Conservation (phyloP, 2,888 invertebrate species). For the Margaritifera margaritifera region DNA sequence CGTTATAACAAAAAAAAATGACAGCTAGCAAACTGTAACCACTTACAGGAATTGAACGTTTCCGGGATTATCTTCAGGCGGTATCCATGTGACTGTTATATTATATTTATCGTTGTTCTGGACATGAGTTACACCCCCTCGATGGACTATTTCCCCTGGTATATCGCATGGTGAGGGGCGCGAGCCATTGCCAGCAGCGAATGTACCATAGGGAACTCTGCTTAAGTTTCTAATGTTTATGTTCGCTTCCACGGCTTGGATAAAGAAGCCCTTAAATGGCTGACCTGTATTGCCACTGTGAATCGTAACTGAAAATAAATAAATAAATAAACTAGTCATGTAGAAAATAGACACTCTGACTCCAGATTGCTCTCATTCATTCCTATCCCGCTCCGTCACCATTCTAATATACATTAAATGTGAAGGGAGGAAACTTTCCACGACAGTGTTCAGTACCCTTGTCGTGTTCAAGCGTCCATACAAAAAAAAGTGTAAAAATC, state of each 20-base stretch:
- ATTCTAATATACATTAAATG: no score
- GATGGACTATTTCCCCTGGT: background rate
- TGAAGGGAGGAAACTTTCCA: no score
- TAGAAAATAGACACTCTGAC: no score
- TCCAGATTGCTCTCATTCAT: no score
- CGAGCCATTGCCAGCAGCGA: conserved; percentile 21
- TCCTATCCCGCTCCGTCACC: no score
- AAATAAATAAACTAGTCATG: conserved; percentile 1
- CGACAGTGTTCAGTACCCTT: no score
- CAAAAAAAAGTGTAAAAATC: no score
- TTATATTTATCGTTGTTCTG: conserved; percentile 10
- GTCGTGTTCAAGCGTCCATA: no score
- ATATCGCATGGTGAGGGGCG: conserved; percentile 26
- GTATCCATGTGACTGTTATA: conserved; percentile 25
- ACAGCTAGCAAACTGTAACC: no score
- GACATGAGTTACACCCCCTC: conserved; percentile 33
- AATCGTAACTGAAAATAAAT: conserved; percentile 20
- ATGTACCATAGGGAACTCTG: conserved; percentile 26
- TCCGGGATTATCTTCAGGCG: conserved; percentile 27
- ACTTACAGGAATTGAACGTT: conserved; percentile 36
- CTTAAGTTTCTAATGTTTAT: conserved; percentile 25
- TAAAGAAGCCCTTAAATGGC: conserved; percentile 28
- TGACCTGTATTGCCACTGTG: conserved; percentile 6
- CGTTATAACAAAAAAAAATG: no score
- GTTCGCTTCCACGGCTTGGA: conserved; percentile 32